phyloP scores from a whole-genome alignment of 2,888 invertebrate genomes.

The Hirtodrosophila confusa region DNA sequence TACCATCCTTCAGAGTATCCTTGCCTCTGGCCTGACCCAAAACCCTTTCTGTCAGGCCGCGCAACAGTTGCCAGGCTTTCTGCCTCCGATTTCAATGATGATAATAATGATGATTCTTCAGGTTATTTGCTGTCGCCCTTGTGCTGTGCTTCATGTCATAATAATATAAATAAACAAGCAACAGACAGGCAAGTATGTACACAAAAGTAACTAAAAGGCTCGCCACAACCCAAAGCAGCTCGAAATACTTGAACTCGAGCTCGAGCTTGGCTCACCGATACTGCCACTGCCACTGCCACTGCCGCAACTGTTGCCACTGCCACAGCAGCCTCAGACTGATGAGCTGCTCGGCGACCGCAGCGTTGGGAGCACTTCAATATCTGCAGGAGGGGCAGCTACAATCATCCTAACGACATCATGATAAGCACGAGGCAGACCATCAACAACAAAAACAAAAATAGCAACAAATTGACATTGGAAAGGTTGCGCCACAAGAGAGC shows the following conservation, averaged over 20 bases:
- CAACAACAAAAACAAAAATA: conserved; percentile 10
- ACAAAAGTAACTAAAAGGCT: conserved; percentile 59
- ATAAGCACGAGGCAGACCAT: conserved; percentile 53
- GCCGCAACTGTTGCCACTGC: too few relatives aligned
- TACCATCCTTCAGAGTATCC: conserved; percentile 17
- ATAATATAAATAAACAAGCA: conserved; percentile 44
- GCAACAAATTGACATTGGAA: conserved; percentile 66
- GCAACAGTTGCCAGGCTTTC: conserved; percentile 60
- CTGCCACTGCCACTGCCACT: conserved; percentile 4
- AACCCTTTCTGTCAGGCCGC: conserved; percentile 33
- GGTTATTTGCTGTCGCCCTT: conserved; percentile 19
- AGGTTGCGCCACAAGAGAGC: conserved; percentile 47
- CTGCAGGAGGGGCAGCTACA: conserved; percentile 34
- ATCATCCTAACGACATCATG: conserved; percentile 66
- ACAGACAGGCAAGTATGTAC: conserved; percentile 61
- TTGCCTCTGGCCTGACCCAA: conserved; percentile 23
- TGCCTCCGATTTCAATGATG: conserved; percentile 21
- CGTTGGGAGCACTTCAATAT: conserved; percentile 35
- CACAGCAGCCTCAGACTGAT: conserved; percentile 24
- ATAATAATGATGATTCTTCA: conserved; percentile 43
- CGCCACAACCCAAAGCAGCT: background rate
- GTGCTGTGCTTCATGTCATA: conserved; percentile 57
- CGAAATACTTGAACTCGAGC: conserved; percentile 2
- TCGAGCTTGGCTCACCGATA: conserved; percentile 3
- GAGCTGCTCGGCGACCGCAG: conserved; percentile 35